Evolutionary conservation across 2,888 invertebrate genomes (phyloP).

Genomic region (Drosophila greeni): DNA sequence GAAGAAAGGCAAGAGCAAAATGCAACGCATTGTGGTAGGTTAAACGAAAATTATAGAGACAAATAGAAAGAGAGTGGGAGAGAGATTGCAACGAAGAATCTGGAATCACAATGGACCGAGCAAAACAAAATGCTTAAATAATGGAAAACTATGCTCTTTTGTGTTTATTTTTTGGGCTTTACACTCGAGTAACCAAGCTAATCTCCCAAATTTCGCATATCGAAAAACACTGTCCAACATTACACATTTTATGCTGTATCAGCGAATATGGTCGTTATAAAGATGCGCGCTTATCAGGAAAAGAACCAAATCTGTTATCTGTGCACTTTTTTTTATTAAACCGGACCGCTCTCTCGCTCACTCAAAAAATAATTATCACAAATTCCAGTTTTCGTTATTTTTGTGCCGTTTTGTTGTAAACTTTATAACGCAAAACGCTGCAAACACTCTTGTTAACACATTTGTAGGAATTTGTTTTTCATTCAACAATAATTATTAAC

Average conservation of each 20-base stretch:
- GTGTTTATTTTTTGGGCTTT: not conserved
- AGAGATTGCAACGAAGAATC: conserved; percentile 28
- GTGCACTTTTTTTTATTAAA: conserved; percentile 11
- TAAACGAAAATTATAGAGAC: conserved; percentile 17
- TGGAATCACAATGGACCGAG: conserved; percentile 27
- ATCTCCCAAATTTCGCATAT: not conserved
- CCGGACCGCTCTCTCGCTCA: conserved; percentile 7
- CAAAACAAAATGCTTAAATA: conserved; percentile 2
- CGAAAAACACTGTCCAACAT: conserved; percentile 5
- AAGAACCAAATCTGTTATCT: conserved; percentile 35
- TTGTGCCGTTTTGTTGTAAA: conserved; percentile 20
- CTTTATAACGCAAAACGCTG: conserved; percentile 23
- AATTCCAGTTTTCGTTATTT: conserved; percentile 39
- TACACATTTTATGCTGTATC: conserved; percentile 24
- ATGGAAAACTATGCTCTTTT: conserved; percentile 1
- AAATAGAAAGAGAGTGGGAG: conserved; percentile 12
- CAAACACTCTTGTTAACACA: conserved; percentile 54
- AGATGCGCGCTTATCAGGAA: conserved; percentile 37
- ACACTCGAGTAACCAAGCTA: conserved; percentile 4
- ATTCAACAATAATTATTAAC: conserved; percentile 45
- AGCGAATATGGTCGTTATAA: conserved; percentile 22
- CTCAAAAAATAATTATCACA: conserved; percentile 61
- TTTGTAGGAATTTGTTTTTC: conserved; percentile 40
- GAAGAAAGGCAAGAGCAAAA: conserved; percentile 13
- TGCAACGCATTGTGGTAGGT: conserved; percentile 36